Evolutionary conservation across 2,888 invertebrate species (phyloP).

Genomic region (Bimastos eiseni): DNA sequence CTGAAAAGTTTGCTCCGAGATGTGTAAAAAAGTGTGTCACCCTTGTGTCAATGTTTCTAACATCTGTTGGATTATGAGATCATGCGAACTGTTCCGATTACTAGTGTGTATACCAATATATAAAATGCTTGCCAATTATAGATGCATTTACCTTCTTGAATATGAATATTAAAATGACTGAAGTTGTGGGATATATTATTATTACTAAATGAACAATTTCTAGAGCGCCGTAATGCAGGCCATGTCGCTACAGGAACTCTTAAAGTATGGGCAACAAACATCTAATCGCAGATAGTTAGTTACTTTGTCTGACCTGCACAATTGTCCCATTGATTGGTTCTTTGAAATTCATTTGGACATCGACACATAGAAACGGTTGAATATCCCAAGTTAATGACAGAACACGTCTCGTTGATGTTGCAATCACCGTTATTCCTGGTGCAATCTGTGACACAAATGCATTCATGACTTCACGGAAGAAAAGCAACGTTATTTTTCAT

Average conservation of each 20-base stretch:
- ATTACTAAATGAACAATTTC: too few species aligned
- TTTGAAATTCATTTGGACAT: background rate
- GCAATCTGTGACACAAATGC: background rate
- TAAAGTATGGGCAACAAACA: background rate
- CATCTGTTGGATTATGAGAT: too few species aligned
- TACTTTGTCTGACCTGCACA: background rate
- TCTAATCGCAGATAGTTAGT: background rate
- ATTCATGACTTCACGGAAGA: background rate
- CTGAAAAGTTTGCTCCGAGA: too few species aligned
- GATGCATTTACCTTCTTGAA: background rate
- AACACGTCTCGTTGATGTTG: background rate
- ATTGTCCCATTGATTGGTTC: background rate
- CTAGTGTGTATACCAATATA: too few species aligned
- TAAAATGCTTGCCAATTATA: too few species aligned
- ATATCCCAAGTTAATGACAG: background rate
- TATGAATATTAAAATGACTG: background rate
- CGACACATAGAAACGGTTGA: background rate
- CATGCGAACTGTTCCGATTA: too few species aligned
- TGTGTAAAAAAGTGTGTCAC: too few species aligned
- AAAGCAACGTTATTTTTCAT: background rate
- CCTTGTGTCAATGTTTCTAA: too few species aligned
- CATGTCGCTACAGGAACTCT: too few species aligned
- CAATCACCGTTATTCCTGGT: background rate
- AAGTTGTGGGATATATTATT: too few species aligned
- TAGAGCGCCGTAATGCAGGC: too few species aligned